phyloP scores from a whole-genome alignment of 2,888 invertebrate species.

The Bellardia pandia region DNA sequence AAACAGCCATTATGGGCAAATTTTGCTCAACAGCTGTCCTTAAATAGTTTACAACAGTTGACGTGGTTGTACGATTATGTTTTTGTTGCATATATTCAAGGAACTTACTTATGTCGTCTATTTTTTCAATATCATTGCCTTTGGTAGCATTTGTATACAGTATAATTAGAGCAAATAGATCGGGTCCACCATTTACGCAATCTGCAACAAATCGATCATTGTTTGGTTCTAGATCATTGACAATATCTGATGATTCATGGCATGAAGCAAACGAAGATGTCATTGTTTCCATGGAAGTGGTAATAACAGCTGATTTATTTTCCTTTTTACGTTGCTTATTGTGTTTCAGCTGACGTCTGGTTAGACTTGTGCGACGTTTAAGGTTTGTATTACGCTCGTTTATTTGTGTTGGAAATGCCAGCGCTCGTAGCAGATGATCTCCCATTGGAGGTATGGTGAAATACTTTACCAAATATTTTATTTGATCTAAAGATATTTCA shows the following conservation, averaged over 20 bases:
- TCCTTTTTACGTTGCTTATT: slow-evolving; percentile 51
- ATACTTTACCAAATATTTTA: slow-evolving; percentile 77
- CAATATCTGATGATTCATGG: slow-evolving; percentile 75
- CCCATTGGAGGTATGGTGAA: slow-evolving; percentile 79
- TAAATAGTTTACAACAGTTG: slow-evolving; percentile 57
- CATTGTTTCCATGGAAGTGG: slow-evolving; percentile 80
- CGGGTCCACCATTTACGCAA: slow-evolving; percentile 73
- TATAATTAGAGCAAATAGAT: slow-evolving; percentile 82
- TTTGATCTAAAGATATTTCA: slow-evolving; percentile 86
- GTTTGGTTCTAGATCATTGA: slow-evolving; percentile 33
- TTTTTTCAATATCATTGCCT: slow-evolving; percentile 73
- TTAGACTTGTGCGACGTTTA: slow-evolving; percentile 74
- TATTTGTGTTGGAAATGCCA: slow-evolving; percentile 76
- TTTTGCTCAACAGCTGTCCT: slow-evolving; percentile 58
- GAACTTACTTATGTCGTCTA: slow-evolving; percentile 75
- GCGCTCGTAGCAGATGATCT: slow-evolving; percentile 81
- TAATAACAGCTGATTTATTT: slow-evolving; percentile 73
- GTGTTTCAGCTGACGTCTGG: slow-evolving; percentile 53
- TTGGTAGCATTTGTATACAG: slow-evolving; percentile 78
- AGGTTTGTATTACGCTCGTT: slow-evolving; percentile 16
- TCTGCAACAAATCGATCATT: slow-evolving; percentile 75
- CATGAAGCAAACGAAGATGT: slow-evolving; percentile 81
- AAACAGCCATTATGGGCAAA: slow-evolving; percentile 80
- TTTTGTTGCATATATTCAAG: slow-evolving; percentile 78
- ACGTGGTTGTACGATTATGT: slow-evolving; percentile 12